Conservation (phyloP, 2,797 vertebrate genomes). For the Ciconia nigra region DNA sequence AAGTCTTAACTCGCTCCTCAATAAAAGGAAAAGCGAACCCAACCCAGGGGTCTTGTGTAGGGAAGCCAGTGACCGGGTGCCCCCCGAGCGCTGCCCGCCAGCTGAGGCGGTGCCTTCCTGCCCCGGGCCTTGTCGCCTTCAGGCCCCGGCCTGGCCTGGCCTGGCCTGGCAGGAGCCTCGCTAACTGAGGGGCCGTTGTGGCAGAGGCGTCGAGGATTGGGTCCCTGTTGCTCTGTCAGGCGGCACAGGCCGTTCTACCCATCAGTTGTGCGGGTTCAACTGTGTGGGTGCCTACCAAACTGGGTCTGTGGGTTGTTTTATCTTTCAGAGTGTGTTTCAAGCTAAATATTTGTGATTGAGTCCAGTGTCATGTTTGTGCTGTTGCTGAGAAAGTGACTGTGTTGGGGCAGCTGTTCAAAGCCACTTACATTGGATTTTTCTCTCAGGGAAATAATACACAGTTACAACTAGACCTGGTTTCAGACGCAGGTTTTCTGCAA, state of each 20-base stretch:
- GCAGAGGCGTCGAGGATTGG: fast-evolving
- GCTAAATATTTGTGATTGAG: neutral
- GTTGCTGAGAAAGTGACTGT: fast-evolving
- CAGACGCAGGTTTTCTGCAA: fast-evolving
- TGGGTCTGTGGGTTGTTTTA: fast-evolving
- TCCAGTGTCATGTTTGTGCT: fast-evolving
- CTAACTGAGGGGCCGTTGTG: fast-evolving
- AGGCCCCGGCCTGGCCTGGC: neutral
- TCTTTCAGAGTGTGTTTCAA: neutral
- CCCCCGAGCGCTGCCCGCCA: neutral
- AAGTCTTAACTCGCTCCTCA: neutral
- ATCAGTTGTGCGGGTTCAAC: fast-evolving
- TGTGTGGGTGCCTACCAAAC: fast-evolving
- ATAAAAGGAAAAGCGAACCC: neutral
- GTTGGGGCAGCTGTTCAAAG: neutral
- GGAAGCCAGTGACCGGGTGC: neutral
- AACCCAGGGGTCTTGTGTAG: fast-evolving
- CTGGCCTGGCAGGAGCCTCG: no score
- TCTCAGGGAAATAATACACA: fast-evolving
- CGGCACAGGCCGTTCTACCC: fast-evolving
- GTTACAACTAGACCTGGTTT: fast-evolving
- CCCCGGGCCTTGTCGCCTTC: neutral
- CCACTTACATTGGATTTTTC: fast-evolving
- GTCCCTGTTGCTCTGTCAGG: neutral
- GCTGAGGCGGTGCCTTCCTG: neutral